Base-by-base conservation (phyloP, 2,797 vertebrate species). In the Pterois miles region DNA sequence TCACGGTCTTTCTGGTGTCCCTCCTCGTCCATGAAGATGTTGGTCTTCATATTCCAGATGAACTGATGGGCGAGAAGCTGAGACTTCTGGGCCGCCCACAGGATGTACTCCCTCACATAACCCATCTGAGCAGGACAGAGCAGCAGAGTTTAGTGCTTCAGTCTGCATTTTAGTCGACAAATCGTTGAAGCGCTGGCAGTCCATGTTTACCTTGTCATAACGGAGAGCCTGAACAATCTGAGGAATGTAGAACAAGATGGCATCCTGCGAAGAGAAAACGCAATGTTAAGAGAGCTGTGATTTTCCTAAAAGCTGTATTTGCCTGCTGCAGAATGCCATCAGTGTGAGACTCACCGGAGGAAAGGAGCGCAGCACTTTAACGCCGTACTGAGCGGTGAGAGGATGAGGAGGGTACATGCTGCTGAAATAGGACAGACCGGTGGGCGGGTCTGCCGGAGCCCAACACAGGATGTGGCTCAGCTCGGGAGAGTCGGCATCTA, bases 31-130 rank as follows among this genome's bases (percentile, higher is more conserved):
- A 98, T 58, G 86, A 93, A 99, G 91, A 99, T 97, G 92, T 99
- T 99, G 34, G 98, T 99, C 90, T 99, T 99, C 98, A 99, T 99
- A 91, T 99, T 99, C 98, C 98, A 99, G 89, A 99, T 99, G 90
- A 99, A 99, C 34, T 99, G 98, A 83, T 99, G 98, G 18, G 98
- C 98, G 74, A 99, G 93, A 3, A 99, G 96, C 94, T 99, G 98
- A 50, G 98, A 99, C 90, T 96, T 98, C 91, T 98, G 94, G 0
- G 98, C 98, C 1, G 98, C 98, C 97, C 98, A 99, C 73, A 99
- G 94, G 87, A 99, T 99, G 88, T 99, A 99, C 86, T 99, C 98
- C 4, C 98, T 95, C 59, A 99, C 98, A 0, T 99, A 99, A 43
- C 98, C 98, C 98, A 99, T 99, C 98, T 99, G 90, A 46, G 65